Conservation (phyloP, 2,888 invertebrate species). For the Pachymerium ferrugineum region DNA sequence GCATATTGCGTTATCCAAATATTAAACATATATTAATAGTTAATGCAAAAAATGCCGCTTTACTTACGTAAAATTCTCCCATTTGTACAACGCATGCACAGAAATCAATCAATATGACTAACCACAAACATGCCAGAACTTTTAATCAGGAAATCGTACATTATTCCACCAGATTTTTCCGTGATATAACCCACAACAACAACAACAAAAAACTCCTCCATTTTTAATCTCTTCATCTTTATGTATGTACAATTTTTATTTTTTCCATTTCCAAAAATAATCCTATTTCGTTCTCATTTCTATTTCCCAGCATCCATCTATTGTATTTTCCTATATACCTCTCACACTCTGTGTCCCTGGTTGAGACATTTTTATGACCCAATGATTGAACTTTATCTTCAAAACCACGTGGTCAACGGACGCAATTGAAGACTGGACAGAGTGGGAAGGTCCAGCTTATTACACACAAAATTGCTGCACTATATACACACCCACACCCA, state of each 20-base stretch:
- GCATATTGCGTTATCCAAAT: too few relatives aligned
- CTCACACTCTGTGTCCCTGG: neutral
- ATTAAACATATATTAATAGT: too few relatives aligned
- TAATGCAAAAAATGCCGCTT: too few relatives aligned
- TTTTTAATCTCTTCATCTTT: conserved; percentile 2
- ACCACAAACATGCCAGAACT: too few relatives aligned
- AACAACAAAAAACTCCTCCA: neutral
- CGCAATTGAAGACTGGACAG: neutral
- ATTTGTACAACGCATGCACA: too few relatives aligned
- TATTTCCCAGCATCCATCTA: neutral
- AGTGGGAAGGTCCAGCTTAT: conserved; percentile 3
- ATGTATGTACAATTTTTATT: conserved; percentile 3
- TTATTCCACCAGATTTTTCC: neutral
- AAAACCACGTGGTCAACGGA: conserved; percentile 13
- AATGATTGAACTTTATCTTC: conserved; percentile 13
- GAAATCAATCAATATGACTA: too few relatives aligned
- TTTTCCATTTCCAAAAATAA: neutral
- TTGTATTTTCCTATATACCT: conserved; percentile 3
- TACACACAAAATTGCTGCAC: conserved; percentile 8
- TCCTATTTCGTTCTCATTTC: too few relatives aligned
- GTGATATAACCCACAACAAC: neutral
- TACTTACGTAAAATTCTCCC: too few relatives aligned
- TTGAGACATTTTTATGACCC: neutral
- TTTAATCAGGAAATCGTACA: neutral
- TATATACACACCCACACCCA: neutral